These are phyloP conservation scores for Gastrophysa polygoni DNA, from an alignment of 2,888 invertebrate species.

Conservation along the genomic window DNA sequence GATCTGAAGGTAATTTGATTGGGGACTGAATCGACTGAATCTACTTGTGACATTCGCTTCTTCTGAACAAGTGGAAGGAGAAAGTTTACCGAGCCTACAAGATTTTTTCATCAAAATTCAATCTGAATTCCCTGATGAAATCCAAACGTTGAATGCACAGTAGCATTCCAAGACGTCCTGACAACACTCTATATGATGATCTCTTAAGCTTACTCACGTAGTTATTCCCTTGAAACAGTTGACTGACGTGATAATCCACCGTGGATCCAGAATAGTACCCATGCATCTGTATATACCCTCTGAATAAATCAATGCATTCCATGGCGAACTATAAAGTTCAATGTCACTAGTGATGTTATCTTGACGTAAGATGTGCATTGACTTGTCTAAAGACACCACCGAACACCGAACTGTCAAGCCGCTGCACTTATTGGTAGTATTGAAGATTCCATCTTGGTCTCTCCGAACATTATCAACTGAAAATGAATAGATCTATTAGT, in stretches of 20 bases:
- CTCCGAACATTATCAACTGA: not conserved
- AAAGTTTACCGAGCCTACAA: too few relatives aligned
- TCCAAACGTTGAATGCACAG: not conserved
- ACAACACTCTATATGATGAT: slow-evolving; percentile 6
- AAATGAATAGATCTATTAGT: not conserved
- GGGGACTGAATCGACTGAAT: too few relatives aligned
- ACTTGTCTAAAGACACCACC: slow-evolving; percentile 56
- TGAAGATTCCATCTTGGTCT: not conserved
- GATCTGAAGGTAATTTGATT: too few relatives aligned
- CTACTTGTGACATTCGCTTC: too few relatives aligned
- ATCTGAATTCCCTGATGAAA: not conserved
- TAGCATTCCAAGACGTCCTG: not conserved
- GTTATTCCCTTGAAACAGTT: slow-evolving; percentile 59
- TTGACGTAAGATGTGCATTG: slow-evolving; percentile 33
- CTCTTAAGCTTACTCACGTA: slow-evolving; percentile 50
- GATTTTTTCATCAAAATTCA: slow-evolving; percentile 6
- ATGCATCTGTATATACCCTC: slow-evolving; percentile 74
- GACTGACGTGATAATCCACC: slow-evolving; percentile 67
- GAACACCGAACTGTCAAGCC: slow-evolving; percentile 64
- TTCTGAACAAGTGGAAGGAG: too few relatives aligned
- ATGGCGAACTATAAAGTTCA: slow-evolving; percentile 66
- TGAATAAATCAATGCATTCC: slow-evolving; percentile 74
- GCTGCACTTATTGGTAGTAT: slow-evolving; percentile 54
- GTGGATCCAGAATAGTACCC: slow-evolving; percentile 69
- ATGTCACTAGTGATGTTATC: slow-evolving; percentile 49